Evolutionary conservation across 2,797 vertebrate species (phyloP), one percentile per base, ranked within the genome.

Genomic region (Euphonia xanthogaster): DNA sequence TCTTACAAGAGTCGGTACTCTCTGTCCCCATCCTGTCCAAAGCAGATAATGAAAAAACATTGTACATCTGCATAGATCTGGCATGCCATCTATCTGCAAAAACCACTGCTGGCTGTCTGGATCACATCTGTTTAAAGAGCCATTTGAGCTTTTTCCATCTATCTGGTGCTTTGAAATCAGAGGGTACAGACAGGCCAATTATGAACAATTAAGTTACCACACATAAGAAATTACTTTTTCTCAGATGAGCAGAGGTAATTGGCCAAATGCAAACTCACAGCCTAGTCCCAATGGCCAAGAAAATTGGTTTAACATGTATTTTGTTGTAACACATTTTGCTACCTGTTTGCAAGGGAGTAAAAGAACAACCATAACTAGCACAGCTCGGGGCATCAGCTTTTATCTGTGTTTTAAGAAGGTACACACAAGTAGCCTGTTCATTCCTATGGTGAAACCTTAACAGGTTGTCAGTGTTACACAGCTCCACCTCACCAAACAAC

Each of bases 131-230:
- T 48, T 88, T 81, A 67, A 83, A 89, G 65, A 82, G 31, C 65
- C 25, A 19, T 67, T 77, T 74, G 72, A 78, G 35, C 35, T 74
- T 71, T 71, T 60, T 77, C 82, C 53, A 67, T 51, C 48, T 85
- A 37, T 22, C 48, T 54, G 31, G 42, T 77, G 48, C 79, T 91
- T 91, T 83, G 80, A 88, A 91, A 83, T 83, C 42, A 61, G 44
- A 20, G 28, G 8, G 31, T 67, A 74, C 19, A 44, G 39, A 77
- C 33, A 88, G 42, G 39, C 12, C 70, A 80, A 30, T 90, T 88
- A 61, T 11, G 80, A 93, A 70, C 82, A 86, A 80, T 63, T 74
- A 93, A 42, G 42, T 88, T 94, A 85, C 50, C 70, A 80, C 61
- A 86, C 2, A 0, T 63, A 93, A 87, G 75, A 90, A 91, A 91